Conservation (phyloP, 2,113 vertebrate genomes). For the Protobothrops flavoviridis region DNA sequence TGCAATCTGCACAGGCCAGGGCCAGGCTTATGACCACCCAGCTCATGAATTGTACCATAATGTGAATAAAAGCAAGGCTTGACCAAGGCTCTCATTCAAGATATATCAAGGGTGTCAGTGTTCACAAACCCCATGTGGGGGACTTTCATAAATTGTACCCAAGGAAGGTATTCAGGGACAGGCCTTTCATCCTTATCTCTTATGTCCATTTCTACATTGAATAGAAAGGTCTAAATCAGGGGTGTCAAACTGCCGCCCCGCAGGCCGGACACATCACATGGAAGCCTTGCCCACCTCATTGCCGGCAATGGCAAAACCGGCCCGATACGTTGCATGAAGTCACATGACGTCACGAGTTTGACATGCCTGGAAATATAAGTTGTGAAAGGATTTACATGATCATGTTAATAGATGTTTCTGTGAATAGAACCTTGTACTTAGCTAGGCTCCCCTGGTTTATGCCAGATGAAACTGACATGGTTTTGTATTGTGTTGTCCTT, state of each 20-base stretch:
- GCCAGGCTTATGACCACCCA: neutral
- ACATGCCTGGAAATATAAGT: neutral
- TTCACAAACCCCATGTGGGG: neutral
- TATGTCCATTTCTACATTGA: neutral
- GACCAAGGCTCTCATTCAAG: neutral
- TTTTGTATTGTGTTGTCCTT: neutral
- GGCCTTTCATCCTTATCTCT: neutral
- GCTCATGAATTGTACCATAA: neutral
- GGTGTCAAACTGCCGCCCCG: no score
- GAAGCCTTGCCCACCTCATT: no score
- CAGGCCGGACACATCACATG: no score
- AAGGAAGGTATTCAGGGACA: neutral
- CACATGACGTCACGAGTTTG: no score
- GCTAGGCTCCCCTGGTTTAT: neutral
- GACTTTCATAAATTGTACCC: neutral
- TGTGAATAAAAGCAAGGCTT: neutral
- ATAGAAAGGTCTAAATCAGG: neutral
- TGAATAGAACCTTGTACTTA: neutral
- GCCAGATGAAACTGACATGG: neutral
- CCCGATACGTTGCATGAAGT: no score
- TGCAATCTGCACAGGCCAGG: neutral
- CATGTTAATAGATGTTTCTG: neutral
- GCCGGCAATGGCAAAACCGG: no score
- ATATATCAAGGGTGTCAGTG: neutral
- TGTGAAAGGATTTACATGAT: neutral